These are phyloP conservation scores for Lithodes maja DNA, from an alignment of 2,888 invertebrate genomes.

Conservation along the genomic window DNA sequence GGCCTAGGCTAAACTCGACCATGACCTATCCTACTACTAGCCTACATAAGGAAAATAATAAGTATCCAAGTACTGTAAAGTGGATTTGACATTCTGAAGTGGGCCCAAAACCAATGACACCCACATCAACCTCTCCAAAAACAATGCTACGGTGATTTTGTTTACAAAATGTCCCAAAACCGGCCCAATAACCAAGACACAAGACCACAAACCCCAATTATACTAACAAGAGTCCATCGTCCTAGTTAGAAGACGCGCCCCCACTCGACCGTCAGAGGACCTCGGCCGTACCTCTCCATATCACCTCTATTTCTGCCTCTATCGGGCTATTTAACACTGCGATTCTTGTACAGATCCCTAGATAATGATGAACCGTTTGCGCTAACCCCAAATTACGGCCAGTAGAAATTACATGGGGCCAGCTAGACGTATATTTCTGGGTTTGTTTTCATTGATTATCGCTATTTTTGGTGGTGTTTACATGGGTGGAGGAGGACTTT, in stretches of 20 bases:
- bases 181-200: not conserved
- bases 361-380: conserved; percentile 6
- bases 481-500: conserved; percentile 39
- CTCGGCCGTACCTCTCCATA: conserved; percentile 22
- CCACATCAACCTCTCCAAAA: too few species aligned
- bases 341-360: too few species aligned
- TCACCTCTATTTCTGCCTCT: conserved; percentile 2
- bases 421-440: conserved; percentile 16
- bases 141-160: too few species aligned
- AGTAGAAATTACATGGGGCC: not conserved
- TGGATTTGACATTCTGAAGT: too few species aligned
- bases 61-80: too few species aligned
- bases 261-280: not conserved
- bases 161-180: too few species aligned
- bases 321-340: not conserved
- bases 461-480: conserved; percentile 55
- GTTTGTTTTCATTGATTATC: conserved; percentile 68
- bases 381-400: too few species aligned
- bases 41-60: too few species aligned
- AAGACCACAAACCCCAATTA: not conserved
- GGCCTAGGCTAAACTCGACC: too few species aligned
- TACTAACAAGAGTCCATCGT: conserved; percentile 32
- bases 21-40: too few species aligned
- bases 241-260: conserved; percentile 47
- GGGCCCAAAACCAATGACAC: too few species aligned